Percentiles rank a stretch among this genome's conserved stretches.
Evolutionary conservation across 1,140 invertebrate species (phyloP).

Genomic region (Drosophila arawakana): DNA sequence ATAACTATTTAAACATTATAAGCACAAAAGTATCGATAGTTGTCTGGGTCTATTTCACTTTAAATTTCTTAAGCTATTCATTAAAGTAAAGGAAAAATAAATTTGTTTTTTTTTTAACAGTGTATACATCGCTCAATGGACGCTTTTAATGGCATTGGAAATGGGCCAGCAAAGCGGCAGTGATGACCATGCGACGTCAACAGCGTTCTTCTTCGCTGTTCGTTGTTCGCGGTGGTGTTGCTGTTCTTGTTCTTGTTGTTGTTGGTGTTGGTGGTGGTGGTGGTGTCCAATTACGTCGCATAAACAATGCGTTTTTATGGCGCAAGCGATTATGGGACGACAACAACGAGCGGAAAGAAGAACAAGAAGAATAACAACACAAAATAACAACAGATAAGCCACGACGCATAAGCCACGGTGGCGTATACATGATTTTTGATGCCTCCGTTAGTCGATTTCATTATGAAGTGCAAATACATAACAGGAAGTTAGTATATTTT

Average conservation of each 20-base stretch:
- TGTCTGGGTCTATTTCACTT: too few species aligned
- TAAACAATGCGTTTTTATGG: conserved; percentile 82
- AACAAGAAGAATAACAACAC: conserved; percentile 24
- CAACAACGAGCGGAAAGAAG: conserved; percentile 39
- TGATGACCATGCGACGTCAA: conserved; percentile 66
- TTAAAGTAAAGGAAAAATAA: too few species aligned
- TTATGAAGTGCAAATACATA: conserved; percentile 36
- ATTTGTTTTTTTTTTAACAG: too few species aligned
- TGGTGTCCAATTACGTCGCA: conserved; percentile 81
- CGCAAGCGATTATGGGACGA: conserved; percentile 69
- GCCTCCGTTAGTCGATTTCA: conserved; percentile 54
- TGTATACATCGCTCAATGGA: conserved; percentile 61
- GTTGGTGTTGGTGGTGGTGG: conserved; percentile 32
- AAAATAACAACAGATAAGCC: conserved; percentile 69
- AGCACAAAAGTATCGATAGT: too few species aligned
- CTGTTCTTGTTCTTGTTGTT: conserved; percentile 29
- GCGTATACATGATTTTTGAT: conserved; percentile 78
- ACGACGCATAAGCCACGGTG: conserved; percentile 58
- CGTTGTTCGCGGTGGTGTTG: conserved; percentile 15
- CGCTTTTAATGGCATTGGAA: conserved; percentile 79
- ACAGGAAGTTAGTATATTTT: conserved; percentile 10
- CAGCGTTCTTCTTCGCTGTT: conserved; percentile 11
- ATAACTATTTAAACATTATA: too few species aligned
- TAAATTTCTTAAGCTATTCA: too few species aligned
- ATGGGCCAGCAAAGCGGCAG: conserved; percentile 52